Base-by-base conservation (phyloP, 2,113 vertebrate species). In the Ibidorhyncha struthersii region DNA sequence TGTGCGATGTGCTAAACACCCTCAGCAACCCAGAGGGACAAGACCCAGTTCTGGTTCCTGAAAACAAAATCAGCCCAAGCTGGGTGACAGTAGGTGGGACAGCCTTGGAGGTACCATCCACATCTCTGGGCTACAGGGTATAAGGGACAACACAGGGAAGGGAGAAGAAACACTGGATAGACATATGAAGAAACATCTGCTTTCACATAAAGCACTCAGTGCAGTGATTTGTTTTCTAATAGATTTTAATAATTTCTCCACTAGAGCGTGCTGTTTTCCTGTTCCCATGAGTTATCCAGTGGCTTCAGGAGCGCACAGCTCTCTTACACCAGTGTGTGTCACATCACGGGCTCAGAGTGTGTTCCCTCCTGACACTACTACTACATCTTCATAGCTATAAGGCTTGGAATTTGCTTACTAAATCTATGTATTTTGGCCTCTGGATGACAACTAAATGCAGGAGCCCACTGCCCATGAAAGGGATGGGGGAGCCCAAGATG, bases 191-290 rank as follows among this genome's bases (percentile, higher is more conserved):
- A 9, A 49, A 26, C 50, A 63, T 47, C 26, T 81, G 50, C 26
- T 89, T 62, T 76, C 23, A 16, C 21, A 8, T 0, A 12, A 29
- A 65, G n/a, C 5, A 6, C 10, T 38, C 45, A 18, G 49, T 1
- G 10, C 50, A 62, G 50, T 0, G 2, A 34, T 84, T 71, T 67
- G 59, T 50, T 67, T 89, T 36, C 17, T 7, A 32, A 29, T 1
- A 61, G 36, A 21, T 52, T 30, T 49, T 9, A 61, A 27, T 61
- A 2, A 40, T 88, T 78, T 94, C 34, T 38, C 95, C 96, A 94
- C 97, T 90, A 98, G 97, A 95, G 95, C 4, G 95, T 74, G 82
- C 93, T 94, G 8, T 84, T 66, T 58, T 71, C 59, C 95, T 77
- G 5, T 20, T 72, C 45, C 95, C 66, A 20, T 45, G 82, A 89